Evolutionary conservation across 2,888 invertebrate genomes (phyloP), one percentile per base, ranked within the genome.

Genomic region (Tinea pellionella): DNA sequence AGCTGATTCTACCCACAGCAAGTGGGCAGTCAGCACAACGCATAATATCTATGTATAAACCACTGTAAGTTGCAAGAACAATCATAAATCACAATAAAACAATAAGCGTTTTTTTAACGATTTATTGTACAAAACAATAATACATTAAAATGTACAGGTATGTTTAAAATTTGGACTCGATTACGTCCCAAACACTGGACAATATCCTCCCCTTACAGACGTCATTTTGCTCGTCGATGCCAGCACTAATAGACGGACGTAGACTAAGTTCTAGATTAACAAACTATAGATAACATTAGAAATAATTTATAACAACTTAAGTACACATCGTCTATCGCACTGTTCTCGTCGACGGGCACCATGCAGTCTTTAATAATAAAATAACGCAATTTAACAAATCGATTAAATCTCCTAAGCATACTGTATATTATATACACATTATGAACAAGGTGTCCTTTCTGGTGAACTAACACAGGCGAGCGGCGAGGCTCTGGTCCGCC

Each of bases 71-170:
- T n/a, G n/a, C n/a, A n/a, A n/a, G n/a, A n/a, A n/a, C n/a, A n/a
- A n/a, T n/a, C n/a, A n/a, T n/a, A n/a, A n/a, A n/a, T n/a, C n/a
- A n/a, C n/a, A 63, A 61, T 63, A 24, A 63, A 64, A 61, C 60
- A 61, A 43, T 15, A 55, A 24, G 80, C 76, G 79, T 88, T 88
- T 85, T 24, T 88, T 86, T 88, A 88, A 88, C 86, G 87, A 85
- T 88, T 88, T 88, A 88, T 88, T 88, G 86, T 88, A 88, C 84
- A 88, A 88, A 88, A 88, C 88, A 88, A 88, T 87, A 86, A 86
- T 88, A 88, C 88, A 88, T 88, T 88, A 87, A 88, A 88, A 88
- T 88, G 87, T 88, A 88, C 88, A 88, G 88, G 88, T 88, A 88
- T 88, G 85, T 87, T 86, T 85, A 80, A 83, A 80, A 79, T 83